phyloP scores from a whole-genome alignment of 1,140 invertebrate species.

The Drosophila ohnishii region DNA sequence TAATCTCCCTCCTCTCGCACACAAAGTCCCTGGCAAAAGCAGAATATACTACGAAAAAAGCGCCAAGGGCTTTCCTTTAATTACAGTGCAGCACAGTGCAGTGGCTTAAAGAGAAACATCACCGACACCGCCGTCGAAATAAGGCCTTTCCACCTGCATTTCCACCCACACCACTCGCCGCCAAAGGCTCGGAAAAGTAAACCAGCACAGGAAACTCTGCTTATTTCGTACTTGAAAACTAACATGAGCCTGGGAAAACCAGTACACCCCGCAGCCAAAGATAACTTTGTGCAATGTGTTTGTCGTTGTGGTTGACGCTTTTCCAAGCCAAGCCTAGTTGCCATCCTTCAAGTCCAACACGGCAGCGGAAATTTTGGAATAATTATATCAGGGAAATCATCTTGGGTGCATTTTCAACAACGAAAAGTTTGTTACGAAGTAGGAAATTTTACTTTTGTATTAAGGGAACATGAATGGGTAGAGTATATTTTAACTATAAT shows the following conservation, averaged over 20 bases:
- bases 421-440: background rate
- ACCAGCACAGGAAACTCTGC: conserved; percentile 22
- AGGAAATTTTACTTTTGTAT: background rate
- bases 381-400: conserved; percentile 24
- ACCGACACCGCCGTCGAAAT: conserved; percentile 31
- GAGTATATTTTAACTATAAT: background rate
- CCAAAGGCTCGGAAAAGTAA: conserved; percentile 28
- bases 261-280: conserved; percentile 28
- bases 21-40: conserved; percentile 16
- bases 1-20: conserved; percentile 14
- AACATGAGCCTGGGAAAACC: conserved; percentile 39
- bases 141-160: conserved; percentile 17
- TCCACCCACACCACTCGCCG: conserved; percentile 12
- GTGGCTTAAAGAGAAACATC: conserved; percentile 39
- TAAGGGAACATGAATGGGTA: background rate
- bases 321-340: conserved; percentile 1
- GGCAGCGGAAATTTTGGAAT: conserved; percentile 9
- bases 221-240: conserved; percentile 57
- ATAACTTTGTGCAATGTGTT: conserved; percentile 42
- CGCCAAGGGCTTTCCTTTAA: conserved; percentile 28
- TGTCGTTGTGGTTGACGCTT: conserved; percentile 34
- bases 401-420: background rate
- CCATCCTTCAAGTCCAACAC: conserved; percentile 1
- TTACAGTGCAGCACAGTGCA: conserved; percentile 22
- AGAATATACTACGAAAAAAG: conserved; percentile 17